A percentile compares a stretch with the other conserved stretches of the same genome.
Conservation (phyloP, 2,888 invertebrate genomes). For the Brachypalpus laphriformis region DNA sequence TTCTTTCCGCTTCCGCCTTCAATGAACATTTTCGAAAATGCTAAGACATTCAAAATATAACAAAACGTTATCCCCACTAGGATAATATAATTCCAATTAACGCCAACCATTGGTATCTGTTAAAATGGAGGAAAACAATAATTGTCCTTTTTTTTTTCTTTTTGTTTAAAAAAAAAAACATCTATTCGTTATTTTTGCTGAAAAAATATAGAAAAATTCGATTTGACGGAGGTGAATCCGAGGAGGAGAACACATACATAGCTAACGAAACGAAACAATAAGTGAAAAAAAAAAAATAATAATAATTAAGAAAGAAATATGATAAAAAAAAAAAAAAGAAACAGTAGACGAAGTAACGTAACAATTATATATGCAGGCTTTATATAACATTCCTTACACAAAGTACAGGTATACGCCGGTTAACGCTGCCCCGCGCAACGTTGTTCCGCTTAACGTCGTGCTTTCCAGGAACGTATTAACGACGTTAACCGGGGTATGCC, state of each 20-base stretch:
- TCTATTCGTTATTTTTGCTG: slow-evolving; percentile 20
- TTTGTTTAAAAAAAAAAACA: too few relatives aligned
- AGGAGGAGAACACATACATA: slow-evolving; percentile 51
- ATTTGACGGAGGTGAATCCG: slow-evolving; percentile 46
- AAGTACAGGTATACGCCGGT: too few relatives aligned
- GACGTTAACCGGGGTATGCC: too few relatives aligned
- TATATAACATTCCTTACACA: slow-evolving; percentile 64
- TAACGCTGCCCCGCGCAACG: too few relatives aligned
- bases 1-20: slow-evolving; percentile 97
- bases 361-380: slow-evolving; percentile 50
- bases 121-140: slow-evolving; percentile 76
- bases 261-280: slow-evolving; percentile 65
- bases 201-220: slow-evolving; percentile 39
- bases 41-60: slow-evolving; percentile 84
- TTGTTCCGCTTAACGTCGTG: too few relatives aligned
- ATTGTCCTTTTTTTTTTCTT: slow-evolving; percentile 42
- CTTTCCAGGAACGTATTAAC: too few relatives aligned
- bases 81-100: slow-evolving; percentile 81
- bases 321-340: slow-evolving; percentile 19
- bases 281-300: slow-evolving; percentile 9
- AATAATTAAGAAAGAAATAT: slow-evolving; percentile 6
- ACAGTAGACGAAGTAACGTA: slow-evolving; percentile 30
- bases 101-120: slow-evolving; percentile 81
- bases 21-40: slow-evolving; percentile 89
- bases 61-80: slow-evolving; percentile 80